These are phyloP conservation scores for Eupithecia pulchellata DNA, from an alignment of 2,888 invertebrate species.

Conservation along the genomic window DNA sequence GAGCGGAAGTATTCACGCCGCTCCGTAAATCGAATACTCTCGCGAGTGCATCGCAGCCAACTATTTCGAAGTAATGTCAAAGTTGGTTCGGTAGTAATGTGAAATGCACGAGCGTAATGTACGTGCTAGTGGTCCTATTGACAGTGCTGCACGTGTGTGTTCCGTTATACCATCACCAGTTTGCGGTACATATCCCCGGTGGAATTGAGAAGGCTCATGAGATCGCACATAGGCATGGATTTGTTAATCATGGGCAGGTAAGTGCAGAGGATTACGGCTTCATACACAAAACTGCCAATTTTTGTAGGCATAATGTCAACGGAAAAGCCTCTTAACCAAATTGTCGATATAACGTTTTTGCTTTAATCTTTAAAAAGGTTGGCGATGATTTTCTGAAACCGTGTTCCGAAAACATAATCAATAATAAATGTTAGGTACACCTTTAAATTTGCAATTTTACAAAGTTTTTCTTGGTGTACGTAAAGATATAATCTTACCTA, in stretches of 20 bases:
- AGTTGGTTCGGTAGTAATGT: constrained; percentile 65
- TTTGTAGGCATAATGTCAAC: not conserved
- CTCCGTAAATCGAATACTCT: constrained; percentile 30
- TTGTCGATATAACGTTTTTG: not conserved
- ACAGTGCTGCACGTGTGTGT: constrained; percentile 78
- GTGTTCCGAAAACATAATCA: not conserved
- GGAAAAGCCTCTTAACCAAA: not conserved
- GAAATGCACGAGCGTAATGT: constrained; percentile 80
- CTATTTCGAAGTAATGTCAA: constrained; percentile 43
- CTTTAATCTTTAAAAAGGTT: not conserved
- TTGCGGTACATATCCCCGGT: constrained; percentile 91
- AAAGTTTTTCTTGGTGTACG: not conserved
- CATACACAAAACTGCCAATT: not conserved
- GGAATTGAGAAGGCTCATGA: constrained; percentile 69
- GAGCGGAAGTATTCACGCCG: constrained; percentile 55
- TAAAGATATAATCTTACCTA: not conserved
- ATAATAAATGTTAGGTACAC: not conserved
- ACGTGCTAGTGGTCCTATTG: constrained; percentile 73
- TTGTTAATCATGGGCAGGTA: constrained; percentile 82
- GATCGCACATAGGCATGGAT: constrained; percentile 78
- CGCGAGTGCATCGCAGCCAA: constrained; percentile 52
- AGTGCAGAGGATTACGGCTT: constrained; percentile 40
- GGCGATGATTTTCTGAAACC: not conserved
- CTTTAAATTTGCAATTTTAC: not conserved
- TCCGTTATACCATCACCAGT: constrained; percentile 80